Evolutionary conservation across 2,113 vertebrate genomes (phyloP).

Genomic region (Hippocampus barbouri): DNA sequence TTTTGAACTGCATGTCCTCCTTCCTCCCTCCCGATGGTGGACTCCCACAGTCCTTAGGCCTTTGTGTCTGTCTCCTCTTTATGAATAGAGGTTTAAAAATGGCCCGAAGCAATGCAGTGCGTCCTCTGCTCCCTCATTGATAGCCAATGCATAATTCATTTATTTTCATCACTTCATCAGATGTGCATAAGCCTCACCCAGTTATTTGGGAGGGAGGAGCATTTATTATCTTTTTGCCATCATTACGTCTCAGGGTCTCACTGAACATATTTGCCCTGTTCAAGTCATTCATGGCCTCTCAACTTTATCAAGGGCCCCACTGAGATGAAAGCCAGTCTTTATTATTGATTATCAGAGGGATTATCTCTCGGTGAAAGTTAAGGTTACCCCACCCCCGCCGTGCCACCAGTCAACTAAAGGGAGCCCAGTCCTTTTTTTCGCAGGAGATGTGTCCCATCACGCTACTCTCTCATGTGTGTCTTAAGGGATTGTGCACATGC

Average conservation of each 20-base stretch:
- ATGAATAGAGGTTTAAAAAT: slow-evolving; percentile 75
- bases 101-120: slow-evolving; percentile 72
- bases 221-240: slow-evolving; percentile 32
- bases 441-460: slow-evolving; percentile 42
- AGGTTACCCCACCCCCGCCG: slow-evolving; percentile 45
- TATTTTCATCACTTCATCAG: slow-evolving; percentile 74
- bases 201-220: slow-evolving; percentile 52
- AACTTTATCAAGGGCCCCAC: slow-evolving; percentile 52
- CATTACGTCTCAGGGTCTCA: slow-evolving; percentile 36
- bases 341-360: slow-evolving; percentile 71
- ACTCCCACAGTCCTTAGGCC: slow-evolving; percentile 68
- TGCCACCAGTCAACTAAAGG: slow-evolving; percentile 46
- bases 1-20: slow-evolving; percentile 54
- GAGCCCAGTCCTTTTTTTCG: slow-evolving; percentile 34
- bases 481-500: slow-evolving; percentile 19
- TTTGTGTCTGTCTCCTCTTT: slow-evolving; percentile 73
- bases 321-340: slow-evolving; percentile 60
- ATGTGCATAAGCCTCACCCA: slow-evolving; percentile 64
- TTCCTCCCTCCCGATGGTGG: slow-evolving; percentile 62
- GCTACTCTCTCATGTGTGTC: slow-evolving; percentile 40
- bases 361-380: slow-evolving; percentile 55
- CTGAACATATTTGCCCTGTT: slow-evolving; percentile 35
- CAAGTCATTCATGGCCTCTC: slow-evolving; percentile 56
- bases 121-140: slow-evolving; percentile 73
- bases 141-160: slow-evolving; percentile 77